Percentiles rank a stretch among this genome's conserved stretches.
phyloP scores from a whole-genome alignment of 2,113 vertebrate species.

The Dasyurus viverrinus region DNA sequence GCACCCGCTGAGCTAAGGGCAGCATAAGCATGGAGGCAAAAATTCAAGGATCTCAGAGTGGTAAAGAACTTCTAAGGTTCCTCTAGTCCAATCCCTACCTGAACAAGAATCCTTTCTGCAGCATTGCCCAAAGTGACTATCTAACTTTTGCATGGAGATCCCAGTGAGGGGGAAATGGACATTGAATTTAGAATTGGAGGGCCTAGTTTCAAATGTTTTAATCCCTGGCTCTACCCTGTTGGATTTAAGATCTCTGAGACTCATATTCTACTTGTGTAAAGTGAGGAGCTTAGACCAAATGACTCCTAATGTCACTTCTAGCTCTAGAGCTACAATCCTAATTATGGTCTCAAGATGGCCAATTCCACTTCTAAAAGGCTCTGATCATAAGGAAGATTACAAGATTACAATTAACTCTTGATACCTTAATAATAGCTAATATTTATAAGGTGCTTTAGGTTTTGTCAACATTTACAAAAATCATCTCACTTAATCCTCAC shows the following conservation, averaged over 20 bases:
- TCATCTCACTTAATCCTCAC: not conserved
- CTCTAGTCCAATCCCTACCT: too few relatives aligned
- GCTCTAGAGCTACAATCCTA: not conserved
- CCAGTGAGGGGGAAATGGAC: not conserved
- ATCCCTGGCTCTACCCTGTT: not conserved
- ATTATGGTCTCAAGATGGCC: not conserved
- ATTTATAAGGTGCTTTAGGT: not conserved
- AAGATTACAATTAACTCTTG: not conserved
- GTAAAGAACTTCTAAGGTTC: not conserved
- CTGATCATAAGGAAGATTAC: too few relatives aligned
- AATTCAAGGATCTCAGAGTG: not conserved
- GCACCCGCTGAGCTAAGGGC: not conserved
- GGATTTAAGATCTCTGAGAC: not conserved
- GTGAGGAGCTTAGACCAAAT: not conserved
- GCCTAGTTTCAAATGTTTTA: not conserved
- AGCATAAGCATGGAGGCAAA: not conserved
- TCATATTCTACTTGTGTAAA: not conserved
- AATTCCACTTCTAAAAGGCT: not conserved
- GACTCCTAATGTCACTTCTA: not conserved
- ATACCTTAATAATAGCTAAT: not conserved
- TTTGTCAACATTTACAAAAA: not conserved
- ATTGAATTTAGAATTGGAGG: not conserved
- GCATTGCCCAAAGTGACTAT: not conserved
- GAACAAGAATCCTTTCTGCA: not conserved
- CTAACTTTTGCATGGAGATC: not conserved